A percentile compares a stretch with the other conserved stretches of the same genome.
Evolutionary conservation across 2,113 vertebrate genomes (phyloP).

Genomic region (Thalassarche chlororhynchos): DNA sequence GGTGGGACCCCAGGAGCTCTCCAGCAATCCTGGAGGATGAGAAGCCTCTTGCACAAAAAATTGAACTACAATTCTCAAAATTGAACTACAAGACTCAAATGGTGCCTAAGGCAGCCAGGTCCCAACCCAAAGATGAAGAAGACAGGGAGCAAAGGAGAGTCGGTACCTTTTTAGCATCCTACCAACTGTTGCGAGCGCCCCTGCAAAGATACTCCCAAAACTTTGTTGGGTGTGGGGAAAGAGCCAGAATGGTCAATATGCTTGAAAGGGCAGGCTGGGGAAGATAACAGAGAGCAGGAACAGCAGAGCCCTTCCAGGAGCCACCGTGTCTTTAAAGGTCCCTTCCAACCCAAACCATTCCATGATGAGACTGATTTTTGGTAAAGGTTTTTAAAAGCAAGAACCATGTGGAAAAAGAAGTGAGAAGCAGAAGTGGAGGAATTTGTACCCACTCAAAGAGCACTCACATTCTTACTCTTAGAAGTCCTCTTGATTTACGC

Average conservation of each 20-base stretch:
- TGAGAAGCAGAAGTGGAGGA: not conserved
- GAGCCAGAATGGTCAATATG: not conserved
- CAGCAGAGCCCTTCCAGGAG: not conserved
- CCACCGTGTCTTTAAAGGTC: not conserved
- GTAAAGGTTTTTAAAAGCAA: not conserved
- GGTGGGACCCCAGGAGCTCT: not conserved
- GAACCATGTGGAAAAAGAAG: not conserved
- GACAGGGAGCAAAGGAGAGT: not conserved
- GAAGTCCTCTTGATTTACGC: not conserved
- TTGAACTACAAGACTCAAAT: not conserved
- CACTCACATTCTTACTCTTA: not conserved
- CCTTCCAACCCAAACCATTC: not conserved
- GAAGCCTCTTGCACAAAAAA: not conserved
- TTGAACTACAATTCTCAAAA: not conserved
- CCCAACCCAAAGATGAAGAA: not conserved
- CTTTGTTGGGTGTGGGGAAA: not conserved
- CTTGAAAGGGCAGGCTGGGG: not conserved
- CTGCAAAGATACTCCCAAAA: not conserved
- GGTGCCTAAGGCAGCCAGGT: not conserved
- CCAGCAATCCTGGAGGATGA: not conserved
- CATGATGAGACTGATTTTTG: not conserved
- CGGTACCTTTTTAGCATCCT: not conserved
- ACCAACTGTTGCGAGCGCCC: accelerated
- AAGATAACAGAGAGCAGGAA: not conserved
- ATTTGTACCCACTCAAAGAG: not conserved